Conservation (phyloP, 2,888 invertebrate genomes). For the Brenthis daphne region DNA sequence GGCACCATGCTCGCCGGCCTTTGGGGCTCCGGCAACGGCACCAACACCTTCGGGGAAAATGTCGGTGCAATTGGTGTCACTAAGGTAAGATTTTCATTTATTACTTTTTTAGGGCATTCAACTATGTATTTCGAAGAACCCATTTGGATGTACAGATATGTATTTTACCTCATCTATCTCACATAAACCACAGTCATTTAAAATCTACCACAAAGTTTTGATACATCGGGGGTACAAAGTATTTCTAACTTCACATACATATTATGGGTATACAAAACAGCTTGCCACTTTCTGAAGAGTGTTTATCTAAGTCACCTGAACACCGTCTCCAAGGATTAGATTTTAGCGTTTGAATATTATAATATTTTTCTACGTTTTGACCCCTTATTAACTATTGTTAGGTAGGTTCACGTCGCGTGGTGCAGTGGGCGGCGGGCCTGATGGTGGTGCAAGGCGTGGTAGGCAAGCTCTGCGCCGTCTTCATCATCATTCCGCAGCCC, state of each 20-base stretch:
- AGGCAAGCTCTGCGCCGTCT: conserved; percentile 89
- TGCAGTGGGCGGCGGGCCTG: conserved; percentile 88
- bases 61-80: conserved; percentile 95
- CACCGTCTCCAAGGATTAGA: no score
- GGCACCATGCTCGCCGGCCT: conserved; percentile 92
- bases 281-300: no score
- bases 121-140: no score
- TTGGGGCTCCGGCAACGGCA: conserved; percentile 93
- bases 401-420: conserved; percentile 90
- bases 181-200: background rate
- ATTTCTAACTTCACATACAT: no score
- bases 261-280: no score
- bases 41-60: conserved; percentile 94
- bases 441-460: conserved; percentile 89
- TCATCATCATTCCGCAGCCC: conserved; percentile 91
- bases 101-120: no score
- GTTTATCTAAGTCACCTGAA: no score
- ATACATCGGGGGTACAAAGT: no score
- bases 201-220: background rate
- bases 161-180: no score
- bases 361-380: no score
- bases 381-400: conserved; percentile 48
- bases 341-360: no score
- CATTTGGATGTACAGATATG: no score
- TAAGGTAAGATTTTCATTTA: conserved; percentile 75